phyloP scores from a whole-genome alignment of 35 echinoderm and acorn worm species.

The Apostichopus californicus region DNA sequence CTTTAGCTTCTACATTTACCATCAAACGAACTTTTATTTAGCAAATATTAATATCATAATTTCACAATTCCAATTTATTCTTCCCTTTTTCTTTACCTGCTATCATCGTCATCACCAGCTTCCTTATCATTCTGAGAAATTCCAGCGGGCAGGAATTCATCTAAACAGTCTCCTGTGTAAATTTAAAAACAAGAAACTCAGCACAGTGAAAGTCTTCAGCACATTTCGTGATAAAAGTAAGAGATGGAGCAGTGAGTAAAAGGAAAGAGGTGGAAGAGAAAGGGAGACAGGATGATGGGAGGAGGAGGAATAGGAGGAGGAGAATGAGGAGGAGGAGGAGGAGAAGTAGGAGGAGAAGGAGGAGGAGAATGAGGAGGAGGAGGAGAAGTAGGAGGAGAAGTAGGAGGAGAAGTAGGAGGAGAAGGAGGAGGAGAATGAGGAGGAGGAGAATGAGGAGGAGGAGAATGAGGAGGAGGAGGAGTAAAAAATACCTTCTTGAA shows the following conservation, averaged over 20 bases:
- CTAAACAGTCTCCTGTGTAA: not conserved
- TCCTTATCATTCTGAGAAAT: conserved; percentile 34
- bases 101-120: conserved; percentile 60
- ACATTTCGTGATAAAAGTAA: not conserved
- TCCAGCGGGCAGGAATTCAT: not conserved
- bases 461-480: conserved; percentile 37
- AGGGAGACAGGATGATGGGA: rapidly evolving
- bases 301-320: conserved; percentile 12
- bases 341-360: conserved; percentile 42
- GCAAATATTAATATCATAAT: too few relatives aligned
- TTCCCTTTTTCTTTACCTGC: conserved; percentile 51
- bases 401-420: conserved; percentile 58
- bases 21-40: too few relatives aligned
- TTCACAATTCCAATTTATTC: too few relatives aligned
- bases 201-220: not conserved
- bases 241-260: not conserved
- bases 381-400: conserved; percentile 34
- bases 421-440: conserved; percentile 18
- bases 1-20: too few relatives aligned
- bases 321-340: conserved; percentile 37
- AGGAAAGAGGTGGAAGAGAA: not conserved
- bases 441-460: conserved; percentile 55
- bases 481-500: too few relatives aligned
- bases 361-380: conserved; percentile 44
- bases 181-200: not conserved